Base-by-base conservation (phyloP, 2,113 vertebrate species). In the Anseranas semipalmata region DNA sequence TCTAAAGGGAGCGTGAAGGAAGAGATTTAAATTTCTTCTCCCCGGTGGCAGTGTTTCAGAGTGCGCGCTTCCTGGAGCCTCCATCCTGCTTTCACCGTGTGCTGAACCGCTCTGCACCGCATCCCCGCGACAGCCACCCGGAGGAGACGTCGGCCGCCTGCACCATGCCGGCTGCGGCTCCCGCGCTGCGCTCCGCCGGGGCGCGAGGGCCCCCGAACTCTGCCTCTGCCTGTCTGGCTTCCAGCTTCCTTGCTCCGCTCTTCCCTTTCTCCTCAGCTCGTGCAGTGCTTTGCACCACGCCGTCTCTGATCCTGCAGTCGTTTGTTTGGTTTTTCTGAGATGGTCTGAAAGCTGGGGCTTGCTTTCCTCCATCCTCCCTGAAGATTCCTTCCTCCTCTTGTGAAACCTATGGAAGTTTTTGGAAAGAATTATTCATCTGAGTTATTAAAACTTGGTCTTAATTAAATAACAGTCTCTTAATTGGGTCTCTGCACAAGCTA, bases 11-110 rank as follows among this genome's bases (percentile, higher is more conserved):
- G 17, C 7, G 65, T 5, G 55, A 41, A 62, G 77, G 52, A n/a
- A 75, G 56, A 72, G 52, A 10, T 46, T 53, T 60, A 5, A 6
- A 30, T 62, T 80, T 63, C 60, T 81, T 48, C 30, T 77, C 27
- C 46, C 50, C 32, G 1, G 41, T 35, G 59, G 70, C 62, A 58
- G 18, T 18, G 12, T 39, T 28, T 70, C 37, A 5, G 7, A 63
- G 24, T 6, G 4, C 0, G 0, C 1, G 3, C 21, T 5, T 21
- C 3, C 37, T 58, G 68, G 15, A 45, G 17, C 17, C 48, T 25
- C 39, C n/a, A n/a, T 50, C 46, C 55, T 71, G n/a, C 53, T 22
- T 7, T 4, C 0, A 2, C 20, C 2, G 1, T 0, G 1, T 5
- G 67, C 4, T 10, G 66, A 19, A 6, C 25, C 50, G 25, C 46